Evolutionary conservation across 2,797 vertebrate genomes (phyloP), one percentile per base, ranked within the genome.

Genomic region (Pangasius mekongensis): DNA sequence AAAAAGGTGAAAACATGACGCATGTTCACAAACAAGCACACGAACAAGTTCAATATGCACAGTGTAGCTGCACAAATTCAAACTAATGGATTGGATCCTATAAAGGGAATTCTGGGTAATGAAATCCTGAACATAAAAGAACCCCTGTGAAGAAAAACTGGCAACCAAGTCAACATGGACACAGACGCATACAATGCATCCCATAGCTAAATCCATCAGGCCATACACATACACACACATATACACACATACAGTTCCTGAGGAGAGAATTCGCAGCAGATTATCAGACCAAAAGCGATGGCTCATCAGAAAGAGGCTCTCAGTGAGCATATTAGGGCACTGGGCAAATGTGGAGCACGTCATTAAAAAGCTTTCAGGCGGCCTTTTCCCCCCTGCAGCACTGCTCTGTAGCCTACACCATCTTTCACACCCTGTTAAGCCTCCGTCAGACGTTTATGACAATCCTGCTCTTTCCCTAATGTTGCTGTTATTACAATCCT

Each of bases 321-420:
- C 88, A 49, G 88, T 54, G 64, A 88, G 86, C 66, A 87, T 88
- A 89, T 91, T 84, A 89, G 84, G 87, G 86, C 66, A 89, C 62
- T 33, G 27, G 74, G 85, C 71, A 86, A 89, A 88, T 62, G 90
- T 54, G 60, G 83, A 30, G 58, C 33, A 27, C 49, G 14, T 89
- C 91, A 89, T 89, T 87, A 89, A 88, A 91, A 88, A 89, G 91
- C 90, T 89, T 90, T 91, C 74, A 91, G 66, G 22, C 33, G 18
- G 30, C 13, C 83, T 67, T 54, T 73, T 43, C 80, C 87, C 78
- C 88, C 85, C 85, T 83, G 30, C 64, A 30, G 86, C 81, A 83
- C 89, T 27, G 82, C 77, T 87, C 82, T 77, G 64, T 84, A 77
- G 83, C 85, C 84, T 82, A 49, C 56, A 13, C 83, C 91, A 90